Conservation (phyloP, 2,797 vertebrate species). For the Bucorvus abyssinicus region DNA sequence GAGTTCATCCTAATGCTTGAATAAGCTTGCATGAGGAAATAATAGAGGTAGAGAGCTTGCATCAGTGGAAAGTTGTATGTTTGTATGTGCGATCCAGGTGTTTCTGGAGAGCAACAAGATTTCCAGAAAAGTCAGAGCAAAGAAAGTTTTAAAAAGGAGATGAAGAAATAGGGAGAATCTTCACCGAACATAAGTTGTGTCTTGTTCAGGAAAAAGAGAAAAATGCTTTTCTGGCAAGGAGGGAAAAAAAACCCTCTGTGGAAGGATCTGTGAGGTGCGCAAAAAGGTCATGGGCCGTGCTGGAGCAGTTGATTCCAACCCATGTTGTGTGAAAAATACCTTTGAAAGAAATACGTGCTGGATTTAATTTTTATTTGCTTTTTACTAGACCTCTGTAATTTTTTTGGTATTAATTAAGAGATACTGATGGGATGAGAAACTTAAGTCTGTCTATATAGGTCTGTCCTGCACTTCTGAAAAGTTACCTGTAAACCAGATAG, state of each 20-base stretch:
- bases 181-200: neutral
- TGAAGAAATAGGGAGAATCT: neutral
- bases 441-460: neutral
- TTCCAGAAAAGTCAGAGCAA: neutral
- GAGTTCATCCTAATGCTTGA: neutral
- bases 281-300: neutral
- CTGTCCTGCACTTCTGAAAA: neutral
- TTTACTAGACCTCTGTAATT: neutral
- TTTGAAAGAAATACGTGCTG: neutral
- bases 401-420: neutral
- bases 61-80: neutral
- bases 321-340: neutral
- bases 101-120: neutral
- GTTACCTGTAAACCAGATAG: neutral
- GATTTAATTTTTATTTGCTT: neutral
- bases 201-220: neutral
- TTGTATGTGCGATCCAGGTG: neutral
- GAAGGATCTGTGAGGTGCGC: neutral
- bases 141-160: neutral
- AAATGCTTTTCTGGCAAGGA: neutral
- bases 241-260: rapidly evolving
- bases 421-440: neutral
- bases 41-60: neutral
- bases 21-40: neutral
- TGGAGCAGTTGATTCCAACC: neutral